Conservation (phyloP, 2,797 vertebrate species). For the Cuniculus paca region DNA sequence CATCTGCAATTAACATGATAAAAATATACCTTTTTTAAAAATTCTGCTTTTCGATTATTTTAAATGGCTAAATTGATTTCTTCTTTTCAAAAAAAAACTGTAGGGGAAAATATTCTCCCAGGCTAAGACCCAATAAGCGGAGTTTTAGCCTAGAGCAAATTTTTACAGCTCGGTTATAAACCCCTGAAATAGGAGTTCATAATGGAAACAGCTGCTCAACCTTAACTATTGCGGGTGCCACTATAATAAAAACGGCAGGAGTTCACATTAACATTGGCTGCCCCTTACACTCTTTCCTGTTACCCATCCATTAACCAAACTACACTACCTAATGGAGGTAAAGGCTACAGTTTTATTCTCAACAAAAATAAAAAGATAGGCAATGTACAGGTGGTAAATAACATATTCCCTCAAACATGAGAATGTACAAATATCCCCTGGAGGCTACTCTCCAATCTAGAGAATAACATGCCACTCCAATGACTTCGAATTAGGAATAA, state of each 20-base stretch:
- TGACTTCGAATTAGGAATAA: constrained; percentile 39
- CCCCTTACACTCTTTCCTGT: constrained; percentile 88
- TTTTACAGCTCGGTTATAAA: constrained; percentile 91
- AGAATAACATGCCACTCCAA: constrained; percentile 47
- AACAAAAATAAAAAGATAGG: constrained; percentile 82
- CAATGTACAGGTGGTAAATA: constrained; percentile 84
- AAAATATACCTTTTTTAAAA: constrained; percentile 46
- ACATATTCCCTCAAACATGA: constrained; percentile 49
- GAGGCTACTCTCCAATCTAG: neutral
- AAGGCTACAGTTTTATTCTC: constrained; percentile 78
- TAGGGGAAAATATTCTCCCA: constrained; percentile 83
- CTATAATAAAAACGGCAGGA: constrained; percentile 89
- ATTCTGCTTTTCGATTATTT: constrained; percentile 69
- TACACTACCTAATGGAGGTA: constrained; percentile 85
- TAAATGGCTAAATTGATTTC: constrained; percentile 83
- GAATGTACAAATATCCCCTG: constrained; percentile 67
- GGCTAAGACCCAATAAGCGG: constrained; percentile 87
- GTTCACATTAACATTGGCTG: constrained; percentile 88
- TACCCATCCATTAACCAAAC: constrained; percentile 88
- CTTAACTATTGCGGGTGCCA: constrained; percentile 87
- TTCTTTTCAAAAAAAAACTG: constrained; percentile 76
- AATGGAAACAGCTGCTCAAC: constrained; percentile 90
- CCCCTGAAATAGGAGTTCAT: constrained; percentile 89
- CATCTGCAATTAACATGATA: constrained; percentile 33
- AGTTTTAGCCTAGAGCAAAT: constrained; percentile 87